Evolutionary conservation across 2,113 vertebrate species (phyloP).

Genomic region (Cairina moschata): DNA sequence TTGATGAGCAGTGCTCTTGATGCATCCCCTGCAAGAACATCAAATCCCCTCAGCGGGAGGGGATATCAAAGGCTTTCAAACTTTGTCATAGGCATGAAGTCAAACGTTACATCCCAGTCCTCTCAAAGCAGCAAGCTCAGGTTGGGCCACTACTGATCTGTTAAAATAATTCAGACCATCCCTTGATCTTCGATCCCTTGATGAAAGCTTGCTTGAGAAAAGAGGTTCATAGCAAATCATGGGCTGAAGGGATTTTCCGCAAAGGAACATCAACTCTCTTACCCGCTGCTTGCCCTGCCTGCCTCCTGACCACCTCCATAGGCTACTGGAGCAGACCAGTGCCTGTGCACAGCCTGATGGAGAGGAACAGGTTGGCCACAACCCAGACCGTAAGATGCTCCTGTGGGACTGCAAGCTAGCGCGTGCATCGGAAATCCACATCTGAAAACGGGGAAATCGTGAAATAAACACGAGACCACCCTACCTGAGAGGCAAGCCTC

Average conservation of each 20-base stretch:
- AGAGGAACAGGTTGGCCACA: not conserved
- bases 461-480: not conserved
- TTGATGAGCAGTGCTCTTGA: not conserved
- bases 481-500: fast-evolving
- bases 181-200: not conserved
- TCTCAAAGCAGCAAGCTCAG: not conserved
- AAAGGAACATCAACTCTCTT: not conserved
- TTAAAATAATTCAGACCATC: not conserved
- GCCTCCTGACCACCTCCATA: not conserved
- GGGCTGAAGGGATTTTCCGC: not conserved
- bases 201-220: not conserved
- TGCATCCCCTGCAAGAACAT: not conserved
- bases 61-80: not conserved
- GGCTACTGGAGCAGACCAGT: not conserved
- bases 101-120: not conserved
- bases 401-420: not conserved
- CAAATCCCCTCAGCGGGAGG: not conserved
- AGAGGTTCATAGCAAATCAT: not conserved
- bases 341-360: fast-evolving
- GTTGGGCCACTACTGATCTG: not conserved
- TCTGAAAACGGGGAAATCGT: fast-evolving
- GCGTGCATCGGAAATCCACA: fast-evolving
- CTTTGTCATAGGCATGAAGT: no score
- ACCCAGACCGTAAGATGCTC: not conserved
- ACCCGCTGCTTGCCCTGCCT: not conserved